phyloP scores from a whole-genome alignment of 2,797 vertebrate species.

The Salmo trutta region DNA sequence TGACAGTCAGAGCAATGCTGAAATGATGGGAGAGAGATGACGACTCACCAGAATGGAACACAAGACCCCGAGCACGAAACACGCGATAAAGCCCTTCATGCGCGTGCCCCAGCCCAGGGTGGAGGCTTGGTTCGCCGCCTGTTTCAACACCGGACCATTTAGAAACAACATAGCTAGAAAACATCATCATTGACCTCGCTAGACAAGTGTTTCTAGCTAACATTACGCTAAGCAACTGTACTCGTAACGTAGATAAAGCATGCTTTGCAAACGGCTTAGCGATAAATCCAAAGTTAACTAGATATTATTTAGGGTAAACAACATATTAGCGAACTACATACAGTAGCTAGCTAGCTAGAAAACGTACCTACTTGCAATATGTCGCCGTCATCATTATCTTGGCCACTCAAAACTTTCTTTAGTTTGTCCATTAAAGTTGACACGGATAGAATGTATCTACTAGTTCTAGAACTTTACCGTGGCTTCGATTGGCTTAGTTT shows the following conservation, averaged over 20 bases:
- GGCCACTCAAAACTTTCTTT: constrained; percentile 81
- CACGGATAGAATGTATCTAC: not conserved
- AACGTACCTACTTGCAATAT: constrained; percentile 67
- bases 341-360: constrained; percentile 12
- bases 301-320: not conserved
- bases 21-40: not conserved
- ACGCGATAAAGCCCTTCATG: constrained; percentile 83
- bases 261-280: not conserved
- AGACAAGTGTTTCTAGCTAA: not conserved
- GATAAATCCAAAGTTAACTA: not conserved
- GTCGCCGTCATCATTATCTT: constrained; percentile 73
- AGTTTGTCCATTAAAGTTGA: constrained; percentile 82
- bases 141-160: not conserved
- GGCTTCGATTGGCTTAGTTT: not conserved
- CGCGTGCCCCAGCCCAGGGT: constrained; percentile 82
- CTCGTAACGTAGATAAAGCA: not conserved
- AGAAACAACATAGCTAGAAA: constrained; percentile 1
- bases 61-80: constrained; percentile 78
- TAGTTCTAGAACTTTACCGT: not conserved
- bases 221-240: not conserved
- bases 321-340: not conserved
- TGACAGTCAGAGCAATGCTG: not conserved
- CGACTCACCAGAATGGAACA: constrained; percentile 83
- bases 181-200: not conserved
- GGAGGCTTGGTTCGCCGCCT: constrained; percentile 79